Percentiles rank a stretch among this genome's conserved stretches.
Evolutionary conservation across 2,113 vertebrate genomes (phyloP).

Genomic region (Tupaia tana): DNA sequence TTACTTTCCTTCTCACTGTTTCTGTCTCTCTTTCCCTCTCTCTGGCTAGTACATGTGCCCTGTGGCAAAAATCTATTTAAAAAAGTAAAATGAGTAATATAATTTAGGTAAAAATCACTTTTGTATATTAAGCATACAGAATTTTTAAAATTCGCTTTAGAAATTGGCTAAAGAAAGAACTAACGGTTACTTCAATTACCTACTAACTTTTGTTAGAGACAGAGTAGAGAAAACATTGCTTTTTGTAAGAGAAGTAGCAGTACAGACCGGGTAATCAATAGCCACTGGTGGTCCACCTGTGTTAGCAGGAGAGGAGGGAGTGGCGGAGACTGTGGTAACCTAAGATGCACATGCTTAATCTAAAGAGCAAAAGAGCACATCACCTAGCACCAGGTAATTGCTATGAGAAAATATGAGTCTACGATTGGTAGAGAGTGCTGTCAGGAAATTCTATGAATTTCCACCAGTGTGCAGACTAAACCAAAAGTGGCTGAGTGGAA

Average conservation of each 20-base stretch:
- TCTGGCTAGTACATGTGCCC: too few species aligned
- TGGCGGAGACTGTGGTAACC: background rate
- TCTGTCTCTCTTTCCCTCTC: too few species aligned
- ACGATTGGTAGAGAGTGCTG: background rate
- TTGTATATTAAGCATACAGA: background rate
- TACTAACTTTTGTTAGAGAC: background rate
- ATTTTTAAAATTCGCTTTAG: background rate
- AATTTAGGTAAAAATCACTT: background rate
- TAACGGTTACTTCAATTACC: background rate
- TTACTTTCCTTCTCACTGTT: too few species aligned
- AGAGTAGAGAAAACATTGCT: background rate
- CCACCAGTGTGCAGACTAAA: background rate
- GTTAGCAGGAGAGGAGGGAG: background rate
- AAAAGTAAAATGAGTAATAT: background rate
- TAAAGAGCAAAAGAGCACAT: background rate
- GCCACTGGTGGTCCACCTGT: background rate
- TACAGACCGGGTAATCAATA: background rate
- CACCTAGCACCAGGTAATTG: background rate
- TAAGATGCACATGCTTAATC: background rate
- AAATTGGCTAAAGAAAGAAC: background rate
- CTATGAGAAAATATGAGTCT: background rate
- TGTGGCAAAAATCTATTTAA: too few species aligned
- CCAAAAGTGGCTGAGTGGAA: background rate
- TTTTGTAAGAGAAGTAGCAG: background rate
- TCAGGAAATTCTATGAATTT: constrained; percentile 16